Base-by-base conservation (phyloP, 1,140 invertebrate genomes). In the Drosophila nigromelanica region DNA sequence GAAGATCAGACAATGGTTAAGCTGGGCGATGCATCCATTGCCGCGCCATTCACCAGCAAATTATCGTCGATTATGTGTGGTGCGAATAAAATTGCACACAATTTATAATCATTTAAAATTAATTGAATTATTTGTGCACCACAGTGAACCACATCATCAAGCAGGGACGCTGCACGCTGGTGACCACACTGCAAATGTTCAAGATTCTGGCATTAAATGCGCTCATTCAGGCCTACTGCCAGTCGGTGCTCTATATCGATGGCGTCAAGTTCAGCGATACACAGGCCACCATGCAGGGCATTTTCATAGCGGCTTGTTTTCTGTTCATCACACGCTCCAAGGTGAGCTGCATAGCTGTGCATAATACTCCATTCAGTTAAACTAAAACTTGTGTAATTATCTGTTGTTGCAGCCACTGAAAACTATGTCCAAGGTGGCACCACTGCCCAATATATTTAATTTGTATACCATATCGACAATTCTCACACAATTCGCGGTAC, bases 161-260 rank as follows among this genome's bases (percentile, higher is more conserved):
- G 90, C 99, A 99, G 94, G 99, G 99, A 5, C 94, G 99, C 37
- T 99, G 99, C 92, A 99, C 99, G 0, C 93, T 99, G 40, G 99
- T 99, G 0, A 99, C 98, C 1, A 99, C 99, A 0, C 93, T 99
- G 42, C 99, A 99, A 93, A 99, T 99, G 99, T 99, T 99, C 92
- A 99, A 99, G 94, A 99, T 99, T 77, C 93, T 99, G 39, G 99
- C 99, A 0, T 92, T 99, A n/a, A 99, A 99, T 93, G 98, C 99
- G 0, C 94, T 99, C 0, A 98, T 99, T 62, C 93, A 99, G 42
- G 99, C 99, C 0, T 99, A 99, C 93, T 98, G 98, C 91, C 98
- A 99, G 92, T 99, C 98, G 24, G 99, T 99, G 7, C 93, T 99
- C 0, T 99, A 99, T 91, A 94, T 99, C 67, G 98, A 99, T 92